These are phyloP conservation scores for Prunella himalayana DNA, from an alignment of 2,113 vertebrate species.

Conservation along the genomic window DNA sequence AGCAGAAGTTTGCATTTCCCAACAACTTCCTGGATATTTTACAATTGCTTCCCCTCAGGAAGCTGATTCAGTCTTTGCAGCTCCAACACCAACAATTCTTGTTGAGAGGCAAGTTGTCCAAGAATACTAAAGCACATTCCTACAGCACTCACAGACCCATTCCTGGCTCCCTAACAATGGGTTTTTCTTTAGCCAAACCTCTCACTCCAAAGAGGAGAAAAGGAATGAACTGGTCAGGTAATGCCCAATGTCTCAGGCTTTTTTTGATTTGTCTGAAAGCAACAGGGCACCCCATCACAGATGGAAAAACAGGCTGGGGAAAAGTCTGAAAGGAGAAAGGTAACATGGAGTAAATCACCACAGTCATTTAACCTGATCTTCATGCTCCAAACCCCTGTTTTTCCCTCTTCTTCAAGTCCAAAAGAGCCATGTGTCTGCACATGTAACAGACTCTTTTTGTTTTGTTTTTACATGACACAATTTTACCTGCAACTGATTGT, in stretches of 20 bases:
- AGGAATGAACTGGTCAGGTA: not conserved
- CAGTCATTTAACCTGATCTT: not conserved
- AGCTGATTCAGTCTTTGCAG: conserved; percentile 61
- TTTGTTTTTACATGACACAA: not conserved
- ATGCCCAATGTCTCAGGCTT: accelerated
- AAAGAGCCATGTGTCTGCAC: not conserved
- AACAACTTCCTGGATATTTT: conserved; percentile 77
- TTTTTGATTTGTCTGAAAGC: not conserved
- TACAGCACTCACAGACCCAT: not conserved
- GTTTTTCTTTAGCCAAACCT: not conserved
- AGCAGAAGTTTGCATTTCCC: conserved; percentile 66
- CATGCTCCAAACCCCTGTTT: not conserved
- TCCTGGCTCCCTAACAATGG: conserved; percentile 15
- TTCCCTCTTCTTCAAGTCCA: not conserved
- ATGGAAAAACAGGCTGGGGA: not conserved
- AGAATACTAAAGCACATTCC: conserved; percentile 38
- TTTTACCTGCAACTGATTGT: not conserved
- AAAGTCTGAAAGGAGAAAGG: not conserved
- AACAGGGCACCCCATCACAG: accelerated
- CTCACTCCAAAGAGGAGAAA: not conserved
- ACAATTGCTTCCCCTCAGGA: conserved; percentile 80
- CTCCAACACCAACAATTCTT: conserved; percentile 73
- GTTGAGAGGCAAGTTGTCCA: conserved; percentile 39
- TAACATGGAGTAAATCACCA: not conserved
- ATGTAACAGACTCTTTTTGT: not conserved